Evolutionary conservation across 2,797 vertebrate genomes (phyloP).

Genomic region (Amazona ochrocephala): DNA sequence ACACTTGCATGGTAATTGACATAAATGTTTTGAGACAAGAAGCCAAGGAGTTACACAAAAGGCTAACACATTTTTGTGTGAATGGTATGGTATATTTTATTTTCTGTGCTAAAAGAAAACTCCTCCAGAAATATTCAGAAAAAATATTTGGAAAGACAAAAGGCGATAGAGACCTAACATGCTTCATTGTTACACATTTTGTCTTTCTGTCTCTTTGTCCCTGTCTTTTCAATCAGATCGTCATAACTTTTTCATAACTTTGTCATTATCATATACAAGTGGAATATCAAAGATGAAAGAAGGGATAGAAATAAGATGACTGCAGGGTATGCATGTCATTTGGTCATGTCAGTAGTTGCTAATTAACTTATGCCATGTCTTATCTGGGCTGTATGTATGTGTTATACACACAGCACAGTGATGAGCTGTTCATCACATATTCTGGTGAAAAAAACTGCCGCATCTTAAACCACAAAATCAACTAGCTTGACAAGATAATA

Average conservation of each 20-base stretch:
- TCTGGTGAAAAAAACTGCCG: neutral
- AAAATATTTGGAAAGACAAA: neutral
- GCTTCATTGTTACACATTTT: neutral
- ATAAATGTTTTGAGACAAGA: neutral
- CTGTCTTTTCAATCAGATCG: conserved; percentile 22
- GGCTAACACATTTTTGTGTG: neutral
- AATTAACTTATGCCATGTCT: conserved; percentile 32
- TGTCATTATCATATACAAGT: conserved; percentile 20
- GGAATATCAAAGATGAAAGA: conserved; percentile 40
- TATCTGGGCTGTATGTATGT: neutral
- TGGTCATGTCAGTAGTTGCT: conserved; percentile 38
- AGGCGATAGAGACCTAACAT: neutral
- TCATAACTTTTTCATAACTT: conserved; percentile 58
- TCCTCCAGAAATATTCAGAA: conserved; percentile 1
- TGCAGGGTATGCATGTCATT: conserved; percentile 11
- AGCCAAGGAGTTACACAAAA: neutral
- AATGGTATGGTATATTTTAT: neutral
- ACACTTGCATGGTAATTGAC: neutral
- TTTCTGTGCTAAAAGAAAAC: neutral
- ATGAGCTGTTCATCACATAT: neutral
- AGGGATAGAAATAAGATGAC: neutral
- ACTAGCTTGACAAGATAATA: neutral
- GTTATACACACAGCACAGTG: neutral
- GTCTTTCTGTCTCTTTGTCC: conserved; percentile 29
- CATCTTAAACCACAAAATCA: neutral